Evolutionary conservation across 2,113 vertebrate genomes (phyloP), one percentile per base, ranked within the genome.

Genomic region (Lepus timidus): DNA sequence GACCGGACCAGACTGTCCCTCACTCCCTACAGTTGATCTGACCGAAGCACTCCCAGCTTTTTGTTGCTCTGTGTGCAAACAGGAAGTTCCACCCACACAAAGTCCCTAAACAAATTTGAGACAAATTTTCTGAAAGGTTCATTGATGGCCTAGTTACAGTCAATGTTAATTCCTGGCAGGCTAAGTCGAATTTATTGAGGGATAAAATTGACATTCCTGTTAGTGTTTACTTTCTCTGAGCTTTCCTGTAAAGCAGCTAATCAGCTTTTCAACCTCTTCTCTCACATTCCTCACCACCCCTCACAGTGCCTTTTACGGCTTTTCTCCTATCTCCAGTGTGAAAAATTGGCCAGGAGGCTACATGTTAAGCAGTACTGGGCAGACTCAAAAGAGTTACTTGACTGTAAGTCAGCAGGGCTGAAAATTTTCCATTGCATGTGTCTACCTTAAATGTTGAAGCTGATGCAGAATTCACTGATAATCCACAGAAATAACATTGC

Each of bases 81-180:
- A 95, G 93, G 88, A 94, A 96, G 95, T 93, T 93, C 96, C 96
- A 93, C 94, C 95, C 97, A 89, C 95, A 89, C 65, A 39, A 75
- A 73, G 70, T 96, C 55, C 93, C 85, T 83, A 96, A 97, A 97
- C 97, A 96, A 95, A 96, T 75, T n/a, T 78, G 67, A 96, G 92
- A 91, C 39, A 88, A 33, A n/a, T 70, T 94, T 19, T 82, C 76
- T 88, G 85, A 19, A 97, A 95, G 74, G 91, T 90, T 95, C 87
- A 89, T 91, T 91, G 90, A 93, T 92, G 86, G 84, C 75, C 68
- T 78, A 83, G 87, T 96, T 92, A 61, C 44, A 84, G 91, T 55
- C 87, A 95, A 95, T 85, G 90, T 90, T 92, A 94, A 94, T 91
- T 95, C 75, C 70, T 88, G 79, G 82, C 27, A 2, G 9, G 39